Evolutionary conservation across 2,888 invertebrate genomes (phyloP).

Genomic region (Xylota sylvarum): DNA sequence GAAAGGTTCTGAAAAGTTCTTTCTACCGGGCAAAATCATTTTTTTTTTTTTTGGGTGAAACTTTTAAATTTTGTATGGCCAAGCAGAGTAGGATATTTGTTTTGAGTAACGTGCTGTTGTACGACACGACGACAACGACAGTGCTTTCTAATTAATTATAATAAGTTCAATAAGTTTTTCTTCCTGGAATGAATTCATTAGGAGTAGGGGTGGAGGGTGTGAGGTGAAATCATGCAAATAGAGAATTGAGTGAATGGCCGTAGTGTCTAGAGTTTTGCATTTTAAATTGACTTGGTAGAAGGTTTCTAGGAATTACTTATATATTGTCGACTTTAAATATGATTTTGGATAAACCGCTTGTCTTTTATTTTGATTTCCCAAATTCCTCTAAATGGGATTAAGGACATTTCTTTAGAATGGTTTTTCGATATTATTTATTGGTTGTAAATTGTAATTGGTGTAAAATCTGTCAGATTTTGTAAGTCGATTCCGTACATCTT

Average conservation of each 20-base stretch:
- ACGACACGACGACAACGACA: neutral
- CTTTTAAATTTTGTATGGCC: slow-evolving; percentile 52
- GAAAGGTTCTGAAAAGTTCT: slow-evolving; percentile 42
- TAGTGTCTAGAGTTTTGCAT: slow-evolving; percentile 41
- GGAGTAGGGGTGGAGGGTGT: neutral
- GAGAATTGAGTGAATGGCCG: slow-evolving; percentile 7
- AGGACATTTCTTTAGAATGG: too few species aligned
- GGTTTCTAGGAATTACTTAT: neutral
- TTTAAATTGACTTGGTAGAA: slow-evolving; percentile 43
- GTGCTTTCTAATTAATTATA: slow-evolving; percentile 53
- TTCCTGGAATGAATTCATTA: slow-evolving; percentile 8
- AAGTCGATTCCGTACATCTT: too few species aligned
- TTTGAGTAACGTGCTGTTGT: slow-evolving; percentile 13
- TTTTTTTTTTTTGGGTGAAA: slow-evolving; percentile 29
- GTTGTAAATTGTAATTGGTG: too few species aligned
- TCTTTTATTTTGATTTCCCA: slow-evolving; percentile 34
- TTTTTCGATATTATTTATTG: too few species aligned
- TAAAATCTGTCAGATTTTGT: too few species aligned
- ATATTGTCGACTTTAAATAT: slow-evolving; percentile 26
- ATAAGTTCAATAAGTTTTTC: slow-evolving; percentile 60
- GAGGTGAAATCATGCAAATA: neutral
- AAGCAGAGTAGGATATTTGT: slow-evolving; percentile 13
- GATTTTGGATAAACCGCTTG: slow-evolving; percentile 26
- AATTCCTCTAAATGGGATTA: neutral
- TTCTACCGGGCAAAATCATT: neutral